phyloP scores from a whole-genome alignment of 2,113 vertebrate genomes.

The Phrynosoma platyrhinos region DNA sequence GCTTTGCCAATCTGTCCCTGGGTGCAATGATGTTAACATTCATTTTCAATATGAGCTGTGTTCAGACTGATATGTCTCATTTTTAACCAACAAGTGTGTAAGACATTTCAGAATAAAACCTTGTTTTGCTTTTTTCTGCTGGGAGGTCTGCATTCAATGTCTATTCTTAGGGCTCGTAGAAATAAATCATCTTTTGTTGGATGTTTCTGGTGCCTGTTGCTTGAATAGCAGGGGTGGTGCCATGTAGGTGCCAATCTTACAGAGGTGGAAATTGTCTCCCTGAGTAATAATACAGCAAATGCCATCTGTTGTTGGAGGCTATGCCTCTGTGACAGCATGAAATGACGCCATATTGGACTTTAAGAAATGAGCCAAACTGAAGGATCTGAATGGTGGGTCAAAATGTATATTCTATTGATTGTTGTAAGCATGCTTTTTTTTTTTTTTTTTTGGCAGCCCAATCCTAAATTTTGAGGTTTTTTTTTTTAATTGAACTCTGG shows the following conservation, averaged over 20 bases:
- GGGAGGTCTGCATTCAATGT: neutral
- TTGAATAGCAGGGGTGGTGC: constrained; percentile 31
- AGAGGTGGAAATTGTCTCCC: neutral
- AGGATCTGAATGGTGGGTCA: neutral
- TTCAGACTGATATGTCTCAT: neutral
- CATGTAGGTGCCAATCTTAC: neutral
- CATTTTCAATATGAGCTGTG: constrained; percentile 31
- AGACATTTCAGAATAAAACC: constrained; percentile 43
- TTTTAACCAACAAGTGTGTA: neutral
- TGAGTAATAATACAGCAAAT: neutral
- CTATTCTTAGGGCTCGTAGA: constrained; percentile 21
- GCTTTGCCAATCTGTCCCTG: too few species aligned
- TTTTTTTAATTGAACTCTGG: too few species aligned
- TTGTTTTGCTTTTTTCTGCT: neutral
- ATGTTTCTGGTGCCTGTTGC: neutral
- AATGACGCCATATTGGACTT: neutral
- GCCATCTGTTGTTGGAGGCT: constrained; percentile 26
- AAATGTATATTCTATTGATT: neutral
- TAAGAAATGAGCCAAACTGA: constrained; percentile 16
- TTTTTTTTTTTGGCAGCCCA: too few species aligned
- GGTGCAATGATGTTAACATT: neutral
- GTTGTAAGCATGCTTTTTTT: neutral
- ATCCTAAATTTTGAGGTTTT: too few species aligned
- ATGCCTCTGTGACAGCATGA: neutral
- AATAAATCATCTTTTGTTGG: constrained; percentile 33